A percentile compares a stretch with the other conserved stretches of the same genome.
These are phyloP conservation scores for Melanchra persicariae DNA, from an alignment of 2,888 invertebrate genomes.

Conservation along the genomic window DNA sequence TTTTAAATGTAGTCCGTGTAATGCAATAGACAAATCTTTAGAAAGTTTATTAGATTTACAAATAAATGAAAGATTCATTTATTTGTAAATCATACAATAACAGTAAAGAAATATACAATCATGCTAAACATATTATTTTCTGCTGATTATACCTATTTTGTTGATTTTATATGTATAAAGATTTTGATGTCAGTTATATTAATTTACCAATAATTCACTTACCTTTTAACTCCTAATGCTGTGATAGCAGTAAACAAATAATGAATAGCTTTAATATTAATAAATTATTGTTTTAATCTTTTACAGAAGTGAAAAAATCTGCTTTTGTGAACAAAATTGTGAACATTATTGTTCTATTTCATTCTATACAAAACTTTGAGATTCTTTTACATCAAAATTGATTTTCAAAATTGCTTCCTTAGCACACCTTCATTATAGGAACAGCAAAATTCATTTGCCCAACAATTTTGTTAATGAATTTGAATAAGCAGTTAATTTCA, in stretches of 20 bases:
- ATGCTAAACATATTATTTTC: no score
- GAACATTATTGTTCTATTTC: neutral
- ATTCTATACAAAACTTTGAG: neutral
- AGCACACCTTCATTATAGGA: neutral
- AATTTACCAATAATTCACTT: slow-evolving; percentile 55
- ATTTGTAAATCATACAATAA: no score
- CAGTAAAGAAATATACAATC: no score
- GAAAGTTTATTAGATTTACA: no score
- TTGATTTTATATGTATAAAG: no score
- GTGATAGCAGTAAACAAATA: slow-evolving; percentile 65
- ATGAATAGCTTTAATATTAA: slow-evolving; percentile 23
- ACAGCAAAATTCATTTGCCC: no score
- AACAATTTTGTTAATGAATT: neutral
- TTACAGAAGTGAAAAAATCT: neutral
- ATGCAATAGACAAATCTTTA: no score
- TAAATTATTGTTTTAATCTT: neutral
- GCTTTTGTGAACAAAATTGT: neutral
- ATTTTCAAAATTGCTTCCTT: neutral
- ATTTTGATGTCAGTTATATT: neutral
- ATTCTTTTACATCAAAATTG: neutral
- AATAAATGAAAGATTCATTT: no score
- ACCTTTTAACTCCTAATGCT: slow-evolving; percentile 63
- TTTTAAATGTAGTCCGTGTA: no score
- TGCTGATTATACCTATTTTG: no score
- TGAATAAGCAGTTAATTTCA: neutral